A percentile compares a stretch with the other conserved stretches of the same genome.
These are phyloP conservation scores for Lycorma delicatula DNA, from an alignment of 1,140 invertebrate genomes.

Conservation along the genomic window DNA sequence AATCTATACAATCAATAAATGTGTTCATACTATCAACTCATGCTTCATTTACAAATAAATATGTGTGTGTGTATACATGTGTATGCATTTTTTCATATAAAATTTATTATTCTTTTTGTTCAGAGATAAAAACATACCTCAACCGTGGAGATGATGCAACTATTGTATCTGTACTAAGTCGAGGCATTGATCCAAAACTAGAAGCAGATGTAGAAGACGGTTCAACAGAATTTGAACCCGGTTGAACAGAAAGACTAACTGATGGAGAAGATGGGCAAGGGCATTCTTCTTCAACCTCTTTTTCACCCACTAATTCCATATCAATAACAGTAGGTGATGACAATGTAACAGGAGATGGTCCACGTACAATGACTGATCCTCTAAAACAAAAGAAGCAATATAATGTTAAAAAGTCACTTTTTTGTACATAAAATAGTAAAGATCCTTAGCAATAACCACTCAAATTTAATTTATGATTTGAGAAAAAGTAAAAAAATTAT, in stretches of 20 bases:
- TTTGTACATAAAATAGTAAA: too few species aligned
- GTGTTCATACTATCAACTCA: too few species aligned
- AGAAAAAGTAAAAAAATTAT: too few species aligned
- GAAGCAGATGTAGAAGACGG: background rate
- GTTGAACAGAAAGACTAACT: slow-evolving; percentile 11
- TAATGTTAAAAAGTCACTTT: too few species aligned
- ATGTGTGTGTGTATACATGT: too few species aligned
- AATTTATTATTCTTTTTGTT: too few species aligned
- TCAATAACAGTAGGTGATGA: background rate
- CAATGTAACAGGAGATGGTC: background rate
- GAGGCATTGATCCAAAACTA: slow-evolving; percentile 14
- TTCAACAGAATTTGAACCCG: background rate
- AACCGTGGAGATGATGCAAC: slow-evolving; percentile 1
- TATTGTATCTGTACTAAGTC: slow-evolving; percentile 16
- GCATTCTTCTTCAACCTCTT: background rate
- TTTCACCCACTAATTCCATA: background rate
- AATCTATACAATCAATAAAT: too few species aligned
- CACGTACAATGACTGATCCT: background rate
- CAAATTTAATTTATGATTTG: too few species aligned
- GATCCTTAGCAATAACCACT: too few species aligned
- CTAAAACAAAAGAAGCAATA: background rate
- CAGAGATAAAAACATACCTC: slow-evolving; percentile 7
- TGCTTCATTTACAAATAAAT: too few species aligned
- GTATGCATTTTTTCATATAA: too few species aligned
- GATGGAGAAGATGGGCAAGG: background rate